Evolutionary conservation across 2,888 invertebrate species (phyloP), one percentile per base, ranked within the genome.

Genomic region (Orchesellides sinensis): DNA sequence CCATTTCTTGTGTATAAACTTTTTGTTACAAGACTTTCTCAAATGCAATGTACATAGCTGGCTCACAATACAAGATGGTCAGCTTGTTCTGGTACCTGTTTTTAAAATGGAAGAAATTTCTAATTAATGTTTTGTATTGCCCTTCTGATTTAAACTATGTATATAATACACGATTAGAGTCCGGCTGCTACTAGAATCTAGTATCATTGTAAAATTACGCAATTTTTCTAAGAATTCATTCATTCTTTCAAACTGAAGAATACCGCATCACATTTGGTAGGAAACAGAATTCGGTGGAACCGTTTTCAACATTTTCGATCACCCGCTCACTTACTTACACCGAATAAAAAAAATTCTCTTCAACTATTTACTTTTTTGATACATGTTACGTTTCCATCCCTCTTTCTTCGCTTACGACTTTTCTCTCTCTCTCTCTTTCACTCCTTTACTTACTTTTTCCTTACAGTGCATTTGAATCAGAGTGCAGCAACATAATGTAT

Each of bases 271-370:
- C 40, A 66, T n/a, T n/a, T 6, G 32, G 27, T 5, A 40, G n/a
- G 14, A 54, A 25, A n/a, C 8, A 21, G 49, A n/a, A n/a, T 23
- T 21, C 21, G 23, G 4, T 8, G 5, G 54, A 29, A 23, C 14
- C 66, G 19, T 59, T 54, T 54, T 49, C 45, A 25, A 35, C 49
- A 52, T 23, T 75, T 45, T 75, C 65, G 21, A 45, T 61, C 59
- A 29, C 27, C 52, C 35, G 61, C 61, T 78, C 40, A 19, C 78
- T 70, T 69, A 70, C 56, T 40, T 27, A 32, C 61, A 14, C 49
- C 29, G 29, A 35, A 35, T 27, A n/a, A n/a, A n/a, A n/a, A 29
- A 35, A 25, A 65, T 72, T 66, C 32, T 54, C 29, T 47, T 59
- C 25, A 21, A 45, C 40, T 52, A 21, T 54, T 27, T 45, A n/a